These are phyloP conservation scores for Anguilla anguilla DNA, from an alignment of 2,797 vertebrate genomes.

Conservation along the genomic window DNA sequence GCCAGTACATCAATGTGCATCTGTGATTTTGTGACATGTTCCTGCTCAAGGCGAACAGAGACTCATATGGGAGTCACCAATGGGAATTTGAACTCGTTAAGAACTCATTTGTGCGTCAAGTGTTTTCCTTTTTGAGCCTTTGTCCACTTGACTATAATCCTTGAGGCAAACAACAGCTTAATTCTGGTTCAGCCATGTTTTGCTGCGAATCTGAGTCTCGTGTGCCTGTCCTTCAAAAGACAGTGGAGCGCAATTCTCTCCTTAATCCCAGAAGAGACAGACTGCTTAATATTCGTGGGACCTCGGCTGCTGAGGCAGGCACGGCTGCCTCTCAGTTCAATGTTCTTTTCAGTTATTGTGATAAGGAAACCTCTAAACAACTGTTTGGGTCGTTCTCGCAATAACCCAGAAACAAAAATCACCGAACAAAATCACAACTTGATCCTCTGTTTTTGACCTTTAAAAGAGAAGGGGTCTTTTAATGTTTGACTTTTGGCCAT, in stretches of 20 bases:
- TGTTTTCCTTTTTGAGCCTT: neutral
- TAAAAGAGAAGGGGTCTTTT: neutral
- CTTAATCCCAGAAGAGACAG: neutral
- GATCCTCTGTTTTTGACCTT: neutral
- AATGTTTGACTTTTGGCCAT: neutral
- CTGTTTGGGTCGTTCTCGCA: neutral
- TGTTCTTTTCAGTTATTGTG: neutral
- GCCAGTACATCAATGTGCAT: neutral
- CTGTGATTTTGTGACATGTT: neutral
- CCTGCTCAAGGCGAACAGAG: neutral
- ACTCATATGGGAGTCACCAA: neutral
- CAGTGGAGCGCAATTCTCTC: neutral
- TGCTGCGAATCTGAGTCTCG: slow-evolving; percentile 33
- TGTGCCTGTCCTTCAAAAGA: neutral
- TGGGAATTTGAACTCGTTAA: slow-evolving; percentile 35
- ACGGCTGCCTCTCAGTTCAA: neutral
- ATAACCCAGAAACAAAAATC: neutral
- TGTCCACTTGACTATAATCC: neutral
- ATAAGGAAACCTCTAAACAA: neutral
- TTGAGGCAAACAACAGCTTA: neutral
- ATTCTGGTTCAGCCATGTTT: slow-evolving; percentile 30
- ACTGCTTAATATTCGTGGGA: neutral
- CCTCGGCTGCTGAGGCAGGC: neutral
- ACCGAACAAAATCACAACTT: neutral
- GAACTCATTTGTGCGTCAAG: neutral